These are phyloP conservation scores for Drusus annulatus DNA, from an alignment of 1,140 invertebrate species.

Conservation along the genomic window DNA sequence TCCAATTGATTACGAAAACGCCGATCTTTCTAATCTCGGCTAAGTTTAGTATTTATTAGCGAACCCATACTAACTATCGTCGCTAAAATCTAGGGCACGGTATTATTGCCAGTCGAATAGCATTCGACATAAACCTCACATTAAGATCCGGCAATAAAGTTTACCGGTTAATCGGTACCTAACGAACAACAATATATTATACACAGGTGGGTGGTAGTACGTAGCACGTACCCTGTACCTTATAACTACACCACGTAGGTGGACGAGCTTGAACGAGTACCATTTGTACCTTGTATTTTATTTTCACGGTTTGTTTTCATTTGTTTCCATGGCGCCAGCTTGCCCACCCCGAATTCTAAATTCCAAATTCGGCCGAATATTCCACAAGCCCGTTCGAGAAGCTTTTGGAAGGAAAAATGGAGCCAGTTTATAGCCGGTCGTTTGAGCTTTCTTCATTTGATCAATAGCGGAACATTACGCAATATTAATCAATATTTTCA, in stretches of 20 bases:
- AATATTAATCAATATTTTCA: conserved; percentile 14
- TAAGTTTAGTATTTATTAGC: too few relatives aligned
- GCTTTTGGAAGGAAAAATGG: conserved; percentile 28
- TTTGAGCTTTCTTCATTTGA: conserved; percentile 39
- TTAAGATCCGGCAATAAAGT: conserved; percentile 21
- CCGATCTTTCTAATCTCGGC: too few relatives aligned
- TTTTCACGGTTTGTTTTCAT: conserved; percentile 53
- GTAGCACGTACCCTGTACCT: not conserved
- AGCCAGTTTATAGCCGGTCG: conserved; percentile 2
- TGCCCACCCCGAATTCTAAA: conserved; percentile 42
- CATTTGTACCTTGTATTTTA: conserved; percentile 9
- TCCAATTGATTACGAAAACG: too few relatives aligned
- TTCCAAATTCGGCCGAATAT: conserved; percentile 21
- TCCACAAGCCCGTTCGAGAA: not conserved
- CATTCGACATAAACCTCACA: conserved; percentile 4
- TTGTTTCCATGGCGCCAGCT: conserved; percentile 56
- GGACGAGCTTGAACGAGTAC: too few relatives aligned
- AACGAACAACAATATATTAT: too few relatives aligned
- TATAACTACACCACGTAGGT: too few relatives aligned
- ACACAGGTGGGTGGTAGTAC: not conserved
- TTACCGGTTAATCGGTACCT: not conserved
- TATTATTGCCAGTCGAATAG: too few relatives aligned
- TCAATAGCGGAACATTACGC: conserved; percentile 21
- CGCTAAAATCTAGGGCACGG: too few relatives aligned
- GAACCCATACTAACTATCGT: too few relatives aligned